Evolutionary conservation across 2,113 vertebrate genomes (phyloP).

Genomic region (Platysteira castanea): DNA sequence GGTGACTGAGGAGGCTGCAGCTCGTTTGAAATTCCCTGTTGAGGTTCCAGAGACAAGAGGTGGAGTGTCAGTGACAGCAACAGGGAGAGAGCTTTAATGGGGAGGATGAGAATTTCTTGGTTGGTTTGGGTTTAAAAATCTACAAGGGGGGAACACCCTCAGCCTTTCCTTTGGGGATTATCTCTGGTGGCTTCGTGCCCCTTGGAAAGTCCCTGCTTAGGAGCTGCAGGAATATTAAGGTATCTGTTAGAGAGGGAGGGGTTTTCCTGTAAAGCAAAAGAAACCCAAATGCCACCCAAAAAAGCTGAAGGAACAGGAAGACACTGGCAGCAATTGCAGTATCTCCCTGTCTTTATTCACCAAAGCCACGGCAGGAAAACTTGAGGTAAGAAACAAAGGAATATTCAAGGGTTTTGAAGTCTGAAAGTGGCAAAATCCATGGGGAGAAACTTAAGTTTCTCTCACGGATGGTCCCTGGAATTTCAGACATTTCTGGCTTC

Average conservation of each 20-base stretch:
- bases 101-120: neutral
- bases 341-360: neutral
- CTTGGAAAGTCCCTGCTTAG: neutral
- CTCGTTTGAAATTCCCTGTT: neutral
- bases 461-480: neutral
- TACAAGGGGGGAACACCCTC: neutral
- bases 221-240: neutral
- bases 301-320: neutral
- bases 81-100: neutral
- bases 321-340: slow-evolving; percentile 17
- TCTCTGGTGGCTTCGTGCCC: neutral
- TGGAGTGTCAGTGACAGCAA: neutral
- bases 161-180: neutral
- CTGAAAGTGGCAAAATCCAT: neutral
- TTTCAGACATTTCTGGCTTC: neutral
- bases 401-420: neutral
- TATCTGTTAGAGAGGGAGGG: neutral
- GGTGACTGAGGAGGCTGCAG: neutral
- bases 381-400: slow-evolving; percentile 25
- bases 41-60: neutral
- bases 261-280: neutral
- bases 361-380: neutral
- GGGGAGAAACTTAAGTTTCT: neutral
- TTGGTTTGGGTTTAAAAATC: neutral
- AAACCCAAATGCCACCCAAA: neutral